Evolutionary conservation across 2,113 vertebrate genomes (phyloP), one percentile per base, ranked within the genome.

Genomic region (Limanda limanda): DNA sequence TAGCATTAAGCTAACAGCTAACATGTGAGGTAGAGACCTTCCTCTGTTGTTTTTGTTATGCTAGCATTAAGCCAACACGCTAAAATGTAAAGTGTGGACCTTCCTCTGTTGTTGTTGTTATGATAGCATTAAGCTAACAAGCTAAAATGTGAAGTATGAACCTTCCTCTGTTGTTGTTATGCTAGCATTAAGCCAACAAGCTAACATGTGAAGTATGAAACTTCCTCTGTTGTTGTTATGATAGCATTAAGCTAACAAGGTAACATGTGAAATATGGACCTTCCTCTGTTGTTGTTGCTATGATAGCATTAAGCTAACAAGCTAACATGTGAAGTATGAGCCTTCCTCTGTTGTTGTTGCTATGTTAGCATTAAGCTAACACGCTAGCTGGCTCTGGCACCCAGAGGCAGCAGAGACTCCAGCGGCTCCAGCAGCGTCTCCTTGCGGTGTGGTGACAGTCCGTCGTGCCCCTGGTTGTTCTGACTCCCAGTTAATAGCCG

Each of bases 1-100:
- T 67, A 80, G 24, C 51, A 20, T 10, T 63, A 27, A 68, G 71
- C 86, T 83, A 84, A 68, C 68, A 14, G 40, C n/a, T n/a, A n/a
- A n/a, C n/a, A n/a, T n/a, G n/a, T n/a, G n/a, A n/a, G n/a, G n/a
- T n/a, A n/a, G n/a, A n/a, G 0, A 48, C 47, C 17, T 18, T 4
- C 17, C 14, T 18, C 17, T 18, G 14, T 48, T 17, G 17, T 48
- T 17, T 9, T 13, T 42, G 40, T 42, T 42, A 42, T 42, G 10
- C 0, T 13, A 42, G 40, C 11, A 42, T 42, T 42, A 42, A 42
- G 40, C 40, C 13, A 42, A 18, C 47, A 48, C 1, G 17, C 14
- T 48, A 8, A 68, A 40, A 11, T 31, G 15, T 10, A 2, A 54
- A 11, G 20, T 23, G 0, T 9, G n/a, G 2, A 37, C 1, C 6